Evolutionary conservation across 2,797 vertebrate species (phyloP).

Genomic region (Spea hammondii): DNA sequence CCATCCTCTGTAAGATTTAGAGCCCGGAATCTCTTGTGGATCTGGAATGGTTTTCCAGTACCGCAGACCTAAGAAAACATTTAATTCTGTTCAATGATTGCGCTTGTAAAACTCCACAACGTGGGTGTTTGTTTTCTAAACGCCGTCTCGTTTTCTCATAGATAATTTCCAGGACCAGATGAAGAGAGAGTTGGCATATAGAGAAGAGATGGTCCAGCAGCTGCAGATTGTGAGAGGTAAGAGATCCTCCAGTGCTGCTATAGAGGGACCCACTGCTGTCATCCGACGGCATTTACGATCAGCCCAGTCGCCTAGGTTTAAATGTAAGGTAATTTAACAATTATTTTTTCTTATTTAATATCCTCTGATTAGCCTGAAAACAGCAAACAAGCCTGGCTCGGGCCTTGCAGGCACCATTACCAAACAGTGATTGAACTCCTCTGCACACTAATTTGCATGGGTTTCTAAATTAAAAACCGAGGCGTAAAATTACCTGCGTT

Average conservation of each 20-base stretch:
- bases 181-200: slow-evolving; percentile 96
- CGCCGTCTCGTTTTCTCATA: slow-evolving; percentile 63
- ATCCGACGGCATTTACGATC: slow-evolving; percentile 51
- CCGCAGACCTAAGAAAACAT: not conserved
- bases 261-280: slow-evolving; percentile 21
- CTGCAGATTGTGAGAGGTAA: slow-evolving; percentile 96
- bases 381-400: slow-evolving; percentile 60
- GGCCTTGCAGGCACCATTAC: slow-evolving; percentile 63
- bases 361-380: slow-evolving; percentile 58
- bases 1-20: too few relatives aligned
- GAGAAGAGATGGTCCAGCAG: slow-evolving; percentile 98
- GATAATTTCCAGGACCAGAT: slow-evolving; percentile 99
- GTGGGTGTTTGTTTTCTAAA: slow-evolving; percentile 48
- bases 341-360: slow-evolving; percentile 65
- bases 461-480: slow-evolving; percentile 67
- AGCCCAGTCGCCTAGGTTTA: slow-evolving; percentile 61
- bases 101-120: too few relatives aligned
- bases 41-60: slow-evolving; percentile 1
- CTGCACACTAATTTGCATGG: slow-evolving; percentile 57
- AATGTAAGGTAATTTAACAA: slow-evolving; percentile 67
- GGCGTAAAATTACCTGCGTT: slow-evolving; percentile 61
- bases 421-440: slow-evolving; percentile 62
- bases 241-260: slow-evolving; percentile 53
- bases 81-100: not conserved
- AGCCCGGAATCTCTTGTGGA: not conserved